phyloP scores from a whole-genome alignment of 2,113 vertebrate species.

The Rhinoptilus africanus region DNA sequence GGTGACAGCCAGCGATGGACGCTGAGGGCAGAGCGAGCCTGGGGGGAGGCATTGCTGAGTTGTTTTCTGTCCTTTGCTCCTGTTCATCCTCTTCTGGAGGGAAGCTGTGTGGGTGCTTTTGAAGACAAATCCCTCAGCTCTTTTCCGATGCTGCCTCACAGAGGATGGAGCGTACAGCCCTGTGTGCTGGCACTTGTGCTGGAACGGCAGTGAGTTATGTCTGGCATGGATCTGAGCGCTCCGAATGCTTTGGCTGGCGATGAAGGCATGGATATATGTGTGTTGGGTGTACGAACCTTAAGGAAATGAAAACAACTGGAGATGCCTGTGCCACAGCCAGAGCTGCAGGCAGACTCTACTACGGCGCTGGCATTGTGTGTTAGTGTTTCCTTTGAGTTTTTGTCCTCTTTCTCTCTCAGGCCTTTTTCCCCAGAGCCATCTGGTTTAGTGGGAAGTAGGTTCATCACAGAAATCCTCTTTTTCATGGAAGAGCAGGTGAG shows the following conservation, averaged over 20 bases:
- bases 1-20: not conserved
- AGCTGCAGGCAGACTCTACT: not conserved
- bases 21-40: not conserved
- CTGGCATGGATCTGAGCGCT: not conserved
- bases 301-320: not conserved
- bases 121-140: not conserved
- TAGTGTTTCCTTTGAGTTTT: not conserved
- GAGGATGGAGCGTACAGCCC: not conserved
- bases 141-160: not conserved
- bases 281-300: not conserved
- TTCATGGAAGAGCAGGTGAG: not conserved
- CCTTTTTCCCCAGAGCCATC: not conserved
- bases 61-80: not conserved
- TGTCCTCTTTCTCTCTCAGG: not conserved
- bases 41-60: fast-evolving
- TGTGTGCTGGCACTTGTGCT: not conserved
- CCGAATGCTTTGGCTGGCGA: not conserved
- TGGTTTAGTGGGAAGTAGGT: not conserved
- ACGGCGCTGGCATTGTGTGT: not conserved
- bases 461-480: not conserved
- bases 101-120: not conserved
- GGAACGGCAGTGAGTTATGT: not conserved
- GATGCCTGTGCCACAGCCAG: not conserved
- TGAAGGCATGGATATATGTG: not conserved
- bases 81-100: too few species aligned